Conservation (phyloP, 2,113 vertebrate genomes). For the Microcebus jonahi region DNA sequence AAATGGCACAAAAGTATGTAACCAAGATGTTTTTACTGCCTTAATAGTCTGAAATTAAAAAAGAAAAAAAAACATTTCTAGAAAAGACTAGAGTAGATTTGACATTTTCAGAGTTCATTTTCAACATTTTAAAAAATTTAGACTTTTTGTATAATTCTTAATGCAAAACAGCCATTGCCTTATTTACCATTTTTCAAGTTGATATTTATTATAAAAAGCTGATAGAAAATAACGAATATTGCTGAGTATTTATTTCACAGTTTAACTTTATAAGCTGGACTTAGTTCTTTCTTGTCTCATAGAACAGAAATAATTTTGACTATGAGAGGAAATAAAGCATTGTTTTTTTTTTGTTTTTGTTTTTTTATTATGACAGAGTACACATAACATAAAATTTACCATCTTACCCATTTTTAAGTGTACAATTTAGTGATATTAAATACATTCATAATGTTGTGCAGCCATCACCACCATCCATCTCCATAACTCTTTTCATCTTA, state of each 20-base stretch:
- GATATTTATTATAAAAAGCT: not conserved
- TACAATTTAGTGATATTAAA: not conserved
- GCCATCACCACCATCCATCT: not conserved
- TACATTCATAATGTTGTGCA: not conserved
- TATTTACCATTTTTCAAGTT: not conserved
- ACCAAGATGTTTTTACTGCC: too few species aligned
- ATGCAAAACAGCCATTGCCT: not conserved
- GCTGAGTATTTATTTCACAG: not conserved
- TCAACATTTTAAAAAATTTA: not conserved
- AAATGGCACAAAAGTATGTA: too few species aligned
- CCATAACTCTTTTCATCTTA: not conserved
- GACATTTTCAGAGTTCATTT: not conserved
- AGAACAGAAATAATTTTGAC: not conserved
- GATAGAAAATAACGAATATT: constrained; percentile 14
- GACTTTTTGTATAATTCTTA: not conserved
- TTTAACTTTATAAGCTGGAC: constrained; percentile 29
- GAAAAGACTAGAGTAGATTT: not conserved
- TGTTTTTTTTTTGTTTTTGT: not conserved
- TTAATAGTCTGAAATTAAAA: too few species aligned
- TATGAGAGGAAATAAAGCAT: not conserved
- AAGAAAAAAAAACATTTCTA: not conserved
- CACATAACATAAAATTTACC: not conserved
- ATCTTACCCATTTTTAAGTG: not conserved
- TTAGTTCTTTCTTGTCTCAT: not conserved
- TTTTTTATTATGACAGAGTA: not conserved